Evolutionary conservation across 2,797 vertebrate species (phyloP).

Genomic region (Pseudochirops corinnae): DNA sequence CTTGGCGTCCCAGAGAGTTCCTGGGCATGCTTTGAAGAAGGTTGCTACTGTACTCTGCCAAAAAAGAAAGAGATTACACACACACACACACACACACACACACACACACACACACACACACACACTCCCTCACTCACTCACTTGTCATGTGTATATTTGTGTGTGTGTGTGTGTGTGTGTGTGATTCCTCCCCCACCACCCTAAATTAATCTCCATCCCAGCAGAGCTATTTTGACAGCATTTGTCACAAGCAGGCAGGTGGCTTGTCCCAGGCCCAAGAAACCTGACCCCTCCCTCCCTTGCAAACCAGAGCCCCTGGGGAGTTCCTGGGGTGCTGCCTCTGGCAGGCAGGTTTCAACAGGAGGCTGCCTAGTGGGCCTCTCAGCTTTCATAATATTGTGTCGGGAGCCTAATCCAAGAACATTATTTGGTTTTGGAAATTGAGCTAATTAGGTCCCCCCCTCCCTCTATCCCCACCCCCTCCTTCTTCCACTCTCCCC

Average conservation of each 20-base stretch:
- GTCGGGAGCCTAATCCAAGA: conserved; percentile 62
- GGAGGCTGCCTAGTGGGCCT: conserved; percentile 33
- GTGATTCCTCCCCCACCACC: background rate
- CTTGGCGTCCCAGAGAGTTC: background rate
- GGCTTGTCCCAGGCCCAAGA: conserved; percentile 58
- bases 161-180: background rate
- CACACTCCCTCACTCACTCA: background rate
- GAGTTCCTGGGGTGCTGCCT: conserved; percentile 45
- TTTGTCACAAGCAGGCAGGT: conserved; percentile 64
- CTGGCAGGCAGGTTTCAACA: conserved; percentile 3
- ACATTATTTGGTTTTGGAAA: conserved; percentile 73
- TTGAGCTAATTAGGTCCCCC: conserved; percentile 67
- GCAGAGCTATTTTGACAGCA: conserved; percentile 58
- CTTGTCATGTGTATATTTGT: background rate
- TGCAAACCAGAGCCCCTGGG: conserved; percentile 13
- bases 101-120: no score
- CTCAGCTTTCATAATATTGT: conserved; percentile 59
- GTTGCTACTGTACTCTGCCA: background rate
- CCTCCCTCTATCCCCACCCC: background rate
- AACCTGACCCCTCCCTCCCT: conserved; percentile 37
- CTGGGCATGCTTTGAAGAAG: background rate
- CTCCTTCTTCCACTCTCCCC: conserved; percentile 27
- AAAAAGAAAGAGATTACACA: background rate
- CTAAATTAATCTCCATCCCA: conserved; percentile 2
- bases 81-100: no score